Percentiles rank a stretch among this genome's conserved stretches.
phyloP scores from a whole-genome alignment of 53 echinoderm and acorn worm species.

The Crossaster papposus region DNA sequence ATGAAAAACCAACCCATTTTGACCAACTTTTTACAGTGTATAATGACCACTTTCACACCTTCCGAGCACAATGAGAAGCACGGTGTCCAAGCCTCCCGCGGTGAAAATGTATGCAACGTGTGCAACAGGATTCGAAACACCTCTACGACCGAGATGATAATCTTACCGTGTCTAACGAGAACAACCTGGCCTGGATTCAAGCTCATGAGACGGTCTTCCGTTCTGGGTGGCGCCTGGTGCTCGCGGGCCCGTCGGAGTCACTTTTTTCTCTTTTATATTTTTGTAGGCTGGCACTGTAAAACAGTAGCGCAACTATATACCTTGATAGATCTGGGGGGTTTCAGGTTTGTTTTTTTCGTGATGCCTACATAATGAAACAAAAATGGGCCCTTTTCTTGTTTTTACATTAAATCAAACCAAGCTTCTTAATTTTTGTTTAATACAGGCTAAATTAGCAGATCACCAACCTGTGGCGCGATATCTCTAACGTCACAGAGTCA shows the following conservation, averaged over 20 bases:
- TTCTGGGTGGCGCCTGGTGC: slow-evolving; percentile 3
- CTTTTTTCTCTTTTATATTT: background rate
- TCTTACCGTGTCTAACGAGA: slow-evolving; percentile 3
- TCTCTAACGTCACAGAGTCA: too few species aligned
- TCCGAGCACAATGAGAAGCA: background rate
- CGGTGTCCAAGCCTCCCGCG: background rate
- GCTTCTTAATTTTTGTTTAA: too few species aligned
- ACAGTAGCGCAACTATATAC: background rate
- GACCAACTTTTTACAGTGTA: background rate
- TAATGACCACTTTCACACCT: background rate
- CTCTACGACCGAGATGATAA: background rate
- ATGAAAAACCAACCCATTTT: background rate
- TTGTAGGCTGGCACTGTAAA: background rate
- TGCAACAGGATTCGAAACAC: slow-evolving; percentile 20
- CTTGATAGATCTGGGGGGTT: background rate
- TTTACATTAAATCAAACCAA: too few species aligned
- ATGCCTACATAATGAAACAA: background rate
- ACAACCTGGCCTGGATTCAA: slow-evolving; percentile 9
- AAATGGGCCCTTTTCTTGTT: too few species aligned
- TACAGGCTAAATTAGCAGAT: too few species aligned
- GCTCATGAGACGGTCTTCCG: slow-evolving; percentile 4
- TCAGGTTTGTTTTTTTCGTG: background rate
- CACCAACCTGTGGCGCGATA: too few species aligned
- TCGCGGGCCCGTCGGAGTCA: slow-evolving; percentile 1
- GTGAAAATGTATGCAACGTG: background rate